Percentiles rank a stretch among this genome's conserved stretches.
Evolutionary conservation across 2,797 vertebrate genomes (phyloP).

Genomic region (Diplodus puntazzo): DNA sequence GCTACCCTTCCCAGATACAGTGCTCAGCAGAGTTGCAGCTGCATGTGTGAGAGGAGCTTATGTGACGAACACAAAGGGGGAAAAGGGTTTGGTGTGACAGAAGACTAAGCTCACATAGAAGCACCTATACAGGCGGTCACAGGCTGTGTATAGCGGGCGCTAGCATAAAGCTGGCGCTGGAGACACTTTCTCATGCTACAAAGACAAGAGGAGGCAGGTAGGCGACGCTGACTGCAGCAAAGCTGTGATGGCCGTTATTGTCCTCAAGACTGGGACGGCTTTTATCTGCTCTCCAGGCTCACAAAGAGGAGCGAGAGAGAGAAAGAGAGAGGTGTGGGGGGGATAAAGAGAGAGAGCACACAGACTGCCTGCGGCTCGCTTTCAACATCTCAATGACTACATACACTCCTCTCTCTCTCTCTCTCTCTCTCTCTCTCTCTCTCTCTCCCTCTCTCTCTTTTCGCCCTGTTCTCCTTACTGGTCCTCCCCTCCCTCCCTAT

Average conservation of each 20-base stretch:
- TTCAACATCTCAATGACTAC: constrained; percentile 83
- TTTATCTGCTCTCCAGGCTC: constrained; percentile 78
- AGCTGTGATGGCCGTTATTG: constrained; percentile 73
- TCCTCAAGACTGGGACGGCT: constrained; percentile 74
- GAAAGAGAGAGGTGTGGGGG: constrained; percentile 23
- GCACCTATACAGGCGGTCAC: constrained; percentile 18
- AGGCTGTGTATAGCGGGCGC: constrained; percentile 31
- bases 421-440: constrained; percentile 19
- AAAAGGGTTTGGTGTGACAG: constrained; percentile 44
- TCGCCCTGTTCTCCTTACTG: constrained; percentile 56
- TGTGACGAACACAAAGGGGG: constrained; percentile 20
- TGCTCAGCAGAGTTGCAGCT: constrained; percentile 30
- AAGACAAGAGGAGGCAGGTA: constrained; percentile 70
- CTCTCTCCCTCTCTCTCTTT: constrained; percentile 49
- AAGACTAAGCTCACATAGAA: constrained; percentile 31
- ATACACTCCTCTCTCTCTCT: constrained; percentile 53
- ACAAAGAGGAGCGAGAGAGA: constrained; percentile 66
- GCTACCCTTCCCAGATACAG: constrained; percentile 22
- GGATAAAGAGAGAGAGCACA: constrained; percentile 53
- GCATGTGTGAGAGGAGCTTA: constrained; percentile 20
- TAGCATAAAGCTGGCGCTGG: constrained; percentile 38
- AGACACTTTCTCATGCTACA: constrained; percentile 50
- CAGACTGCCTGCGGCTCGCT: constrained; percentile 77
- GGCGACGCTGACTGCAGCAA: constrained; percentile 67
- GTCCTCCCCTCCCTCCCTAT: constrained; percentile 59